Evolutionary conservation across 1,140 invertebrate genomes (phyloP).

Genomic region (Drosophila cardini): DNA sequence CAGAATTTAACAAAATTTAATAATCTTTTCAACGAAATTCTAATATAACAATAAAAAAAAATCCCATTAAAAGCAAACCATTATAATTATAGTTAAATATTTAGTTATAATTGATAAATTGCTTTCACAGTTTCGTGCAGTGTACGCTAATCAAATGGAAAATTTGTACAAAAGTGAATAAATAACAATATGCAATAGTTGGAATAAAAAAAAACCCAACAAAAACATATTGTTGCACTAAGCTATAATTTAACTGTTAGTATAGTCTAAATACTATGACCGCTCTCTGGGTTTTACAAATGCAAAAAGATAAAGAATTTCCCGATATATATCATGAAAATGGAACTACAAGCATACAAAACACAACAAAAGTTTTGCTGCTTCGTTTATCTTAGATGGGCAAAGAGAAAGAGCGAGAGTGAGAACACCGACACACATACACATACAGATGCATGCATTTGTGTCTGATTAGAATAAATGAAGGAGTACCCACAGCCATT

Average conservation of each 20-base stretch:
- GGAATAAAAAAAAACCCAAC: constrained; percentile 17
- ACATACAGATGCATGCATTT: not conserved
- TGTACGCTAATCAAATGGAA: constrained; percentile 56
- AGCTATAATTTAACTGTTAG: constrained; percentile 30
- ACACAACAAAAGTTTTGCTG: constrained; percentile 9
- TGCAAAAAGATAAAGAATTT: constrained; percentile 30
- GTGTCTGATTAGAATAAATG: constrained; percentile 28
- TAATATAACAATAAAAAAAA: not conserved
- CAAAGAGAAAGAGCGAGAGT: constrained; percentile 3
- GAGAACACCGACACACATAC: not conserved
- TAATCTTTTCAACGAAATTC: not conserved
- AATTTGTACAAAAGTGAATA: constrained; percentile 57
- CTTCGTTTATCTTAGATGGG: not conserved
- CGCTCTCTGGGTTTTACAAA: constrained; percentile 21
- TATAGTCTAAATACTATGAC: constrained; percentile 13
- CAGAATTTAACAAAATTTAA: constrained; percentile 1
- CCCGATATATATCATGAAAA: constrained; percentile 5
- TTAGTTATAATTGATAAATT: constrained; percentile 6
- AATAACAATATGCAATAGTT: constrained; percentile 52
- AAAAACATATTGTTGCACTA: constrained; percentile 9
- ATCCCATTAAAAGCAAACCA: not conserved
- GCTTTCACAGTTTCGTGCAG: constrained; percentile 23
- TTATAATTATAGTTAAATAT: not conserved
- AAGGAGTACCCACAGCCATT: constrained; percentile 2
- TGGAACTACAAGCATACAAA: not conserved